A percentile compares a stretch with the other conserved stretches of the same genome.
These are phyloP conservation scores for Vanessa tameamea DNA, from an alignment of 1,140 invertebrate species.

Conservation along the genomic window DNA sequence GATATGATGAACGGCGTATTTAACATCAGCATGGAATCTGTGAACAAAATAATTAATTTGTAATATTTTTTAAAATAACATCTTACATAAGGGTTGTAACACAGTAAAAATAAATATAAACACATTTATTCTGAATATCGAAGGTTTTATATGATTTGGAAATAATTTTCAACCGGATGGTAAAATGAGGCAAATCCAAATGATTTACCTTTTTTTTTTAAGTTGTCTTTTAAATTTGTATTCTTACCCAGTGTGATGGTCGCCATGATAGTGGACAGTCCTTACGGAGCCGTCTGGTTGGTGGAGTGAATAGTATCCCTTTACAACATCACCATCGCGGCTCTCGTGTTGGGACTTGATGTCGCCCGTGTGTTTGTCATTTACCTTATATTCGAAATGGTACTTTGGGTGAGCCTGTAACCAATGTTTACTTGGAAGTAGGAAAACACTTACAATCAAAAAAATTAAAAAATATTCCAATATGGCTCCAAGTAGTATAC, in stretches of 20 bases:
- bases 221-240: neutral
- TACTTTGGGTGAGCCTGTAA: slow-evolving; percentile 70
- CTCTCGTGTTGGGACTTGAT: slow-evolving; percentile 78
- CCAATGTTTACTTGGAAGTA: neutral
- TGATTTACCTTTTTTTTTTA: neutral
- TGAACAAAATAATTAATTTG: slow-evolving; percentile 9
- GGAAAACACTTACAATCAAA: too few relatives aligned
- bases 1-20: slow-evolving; percentile 41
- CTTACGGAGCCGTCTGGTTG: slow-evolving; percentile 79
- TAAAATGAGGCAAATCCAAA: too few relatives aligned
- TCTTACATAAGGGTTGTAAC: neutral
- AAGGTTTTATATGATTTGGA: too few relatives aligned
- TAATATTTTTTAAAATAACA: neutral
- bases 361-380: slow-evolving; percentile 74
- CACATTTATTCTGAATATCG: too few relatives aligned
- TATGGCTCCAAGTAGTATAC: too few relatives aligned
- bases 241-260: slow-evolving; percentile 22
- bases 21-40: slow-evolving; percentile 47
- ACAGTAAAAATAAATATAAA: too few relatives aligned
- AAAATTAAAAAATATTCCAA: too few relatives aligned
- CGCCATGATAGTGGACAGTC: slow-evolving; percentile 76
- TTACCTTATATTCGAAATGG: slow-evolving; percentile 73
- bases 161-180: too few relatives aligned
- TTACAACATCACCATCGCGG: slow-evolving; percentile 81
- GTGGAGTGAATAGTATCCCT: slow-evolving; percentile 78